phyloP scores from a whole-genome alignment of 2,113 vertebrate genomes.

The Psittacus erithacus region DNA sequence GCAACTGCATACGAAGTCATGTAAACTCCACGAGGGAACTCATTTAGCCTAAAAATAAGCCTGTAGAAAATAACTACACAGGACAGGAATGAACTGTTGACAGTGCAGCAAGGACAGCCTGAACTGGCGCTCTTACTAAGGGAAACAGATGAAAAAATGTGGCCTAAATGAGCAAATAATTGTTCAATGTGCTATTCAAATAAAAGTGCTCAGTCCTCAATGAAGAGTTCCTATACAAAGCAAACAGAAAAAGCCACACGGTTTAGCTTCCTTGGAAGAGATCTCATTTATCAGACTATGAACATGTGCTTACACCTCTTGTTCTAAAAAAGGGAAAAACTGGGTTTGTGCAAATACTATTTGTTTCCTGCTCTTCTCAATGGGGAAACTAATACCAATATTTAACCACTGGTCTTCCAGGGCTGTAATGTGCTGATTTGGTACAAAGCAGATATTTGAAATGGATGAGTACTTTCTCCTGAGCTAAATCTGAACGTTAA shows the following conservation, averaged over 20 bases:
- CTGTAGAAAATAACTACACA: background rate
- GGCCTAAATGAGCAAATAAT: background rate
- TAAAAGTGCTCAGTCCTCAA: constrained; percentile 1
- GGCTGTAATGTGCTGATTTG: background rate
- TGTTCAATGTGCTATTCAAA: constrained; percentile 15
- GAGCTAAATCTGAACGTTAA: background rate
- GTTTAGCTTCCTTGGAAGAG: background rate
- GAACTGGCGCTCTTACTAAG: background rate
- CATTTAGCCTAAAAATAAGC: background rate
- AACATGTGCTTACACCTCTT: background rate
- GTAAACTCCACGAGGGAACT: background rate
- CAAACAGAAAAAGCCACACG: constrained; percentile 23
- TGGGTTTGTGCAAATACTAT: background rate
- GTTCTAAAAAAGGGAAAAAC: constrained; percentile 18
- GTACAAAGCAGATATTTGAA: background rate
- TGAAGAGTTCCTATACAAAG: constrained; percentile 4
- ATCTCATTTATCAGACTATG: background rate
- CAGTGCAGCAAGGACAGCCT: background rate
- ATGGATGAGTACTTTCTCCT: background rate
- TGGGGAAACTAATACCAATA: background rate
- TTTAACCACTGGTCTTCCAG: background rate
- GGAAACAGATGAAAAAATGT: background rate
- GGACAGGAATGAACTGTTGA: background rate
- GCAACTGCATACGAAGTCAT: background rate
- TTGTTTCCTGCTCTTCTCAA: background rate